Base-by-base conservation (phyloP, 92 coral and sea anemone species). In the Palythoa grandis region DNA sequence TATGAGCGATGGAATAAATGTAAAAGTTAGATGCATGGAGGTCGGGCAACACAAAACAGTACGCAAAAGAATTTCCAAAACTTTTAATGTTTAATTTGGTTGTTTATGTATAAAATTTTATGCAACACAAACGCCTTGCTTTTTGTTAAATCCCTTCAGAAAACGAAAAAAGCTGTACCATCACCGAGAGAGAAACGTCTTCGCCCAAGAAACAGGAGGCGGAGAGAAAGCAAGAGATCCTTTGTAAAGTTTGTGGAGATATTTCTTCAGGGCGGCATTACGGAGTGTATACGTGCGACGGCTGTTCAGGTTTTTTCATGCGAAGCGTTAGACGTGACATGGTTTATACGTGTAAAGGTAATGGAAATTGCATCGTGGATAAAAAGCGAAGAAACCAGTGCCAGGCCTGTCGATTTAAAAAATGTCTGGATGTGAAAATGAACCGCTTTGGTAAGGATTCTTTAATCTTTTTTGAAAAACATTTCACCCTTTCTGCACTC, bases 271-370 rank as follows among this genome's bases (percentile, higher is more conserved):
- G 99, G 0, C 84, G 99, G 5, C 99, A 97, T 52, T 97, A 97
- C 57, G 99, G 99, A 0, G 98, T 97, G 0, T 95, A 97, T 56
- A 97, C 99, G 0, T 97, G 99, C 58, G 99, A 97, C 47, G 99
- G 99, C 0, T 97, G 99, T 52, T 95, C 98, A 17, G 99, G 99
- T 0, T 97, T 97, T 47, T 97, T 97, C 83, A 97, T 97, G 99
- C 75, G 99, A 14, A 97, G 99, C 57, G 99, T 97, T 15, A 91
- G 99, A 0, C 90, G 99, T 11, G 99, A 97, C 35, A 95, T 95
- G 93, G 99, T 97, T 1, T 97, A 97, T 67, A 90, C 99, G 14
- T 97, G 99, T 86, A 97, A 97, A 70, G 99, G 99, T 19, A 97
- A 95, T 71, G 99, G 99, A 0, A 90, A 88, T 25, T 97, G 99